Percentiles rank a stretch among this genome's conserved stretches.
Conservation (phyloP, 2,113 vertebrate genomes). For the Hypomesus transpacificus region DNA sequence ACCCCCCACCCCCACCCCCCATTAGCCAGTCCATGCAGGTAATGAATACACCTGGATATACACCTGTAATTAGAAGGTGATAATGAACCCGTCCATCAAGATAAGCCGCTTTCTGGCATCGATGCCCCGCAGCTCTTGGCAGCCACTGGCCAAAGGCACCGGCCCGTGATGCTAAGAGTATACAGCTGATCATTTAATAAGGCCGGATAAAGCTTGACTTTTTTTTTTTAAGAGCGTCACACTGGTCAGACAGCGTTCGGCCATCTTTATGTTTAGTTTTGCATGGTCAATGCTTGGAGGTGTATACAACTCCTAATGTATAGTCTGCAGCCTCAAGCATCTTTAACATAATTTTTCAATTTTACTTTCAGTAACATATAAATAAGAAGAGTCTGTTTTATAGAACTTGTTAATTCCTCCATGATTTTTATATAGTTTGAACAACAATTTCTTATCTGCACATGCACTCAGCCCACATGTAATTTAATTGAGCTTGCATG, state of each 20-base stretch:
- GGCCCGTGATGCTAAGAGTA: constrained; percentile 49
- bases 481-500: constrained; percentile 56
- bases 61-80: constrained; percentile 84
- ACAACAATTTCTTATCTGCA: constrained; percentile 23
- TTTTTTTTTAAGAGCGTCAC: constrained; percentile 12
- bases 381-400: background rate
- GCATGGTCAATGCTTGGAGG: no score
- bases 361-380: background rate
- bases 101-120: constrained; percentile 67
- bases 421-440: no score
- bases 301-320: background rate
- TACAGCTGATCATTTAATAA: constrained; percentile 64
- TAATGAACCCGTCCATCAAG: constrained; percentile 82
- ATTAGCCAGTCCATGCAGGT: constrained; percentile 65
- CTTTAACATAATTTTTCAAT: background rate
- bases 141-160: constrained; percentile 48
- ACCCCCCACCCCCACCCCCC: constrained; percentile 46
- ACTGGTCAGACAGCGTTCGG: constrained; percentile 15
- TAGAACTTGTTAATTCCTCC: background rate
- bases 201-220: constrained; percentile 51
- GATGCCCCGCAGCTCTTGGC: constrained; percentile 39
- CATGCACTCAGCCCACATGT: constrained; percentile 52
- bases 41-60: constrained; percentile 82
- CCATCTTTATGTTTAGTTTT: background rate
- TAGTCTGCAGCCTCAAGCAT: constrained; percentile 8